Percentiles rank a stretch among this genome's conserved stretches.
Conservation (phyloP, 2,113 vertebrate genomes). For the Hippolais icterina region DNA sequence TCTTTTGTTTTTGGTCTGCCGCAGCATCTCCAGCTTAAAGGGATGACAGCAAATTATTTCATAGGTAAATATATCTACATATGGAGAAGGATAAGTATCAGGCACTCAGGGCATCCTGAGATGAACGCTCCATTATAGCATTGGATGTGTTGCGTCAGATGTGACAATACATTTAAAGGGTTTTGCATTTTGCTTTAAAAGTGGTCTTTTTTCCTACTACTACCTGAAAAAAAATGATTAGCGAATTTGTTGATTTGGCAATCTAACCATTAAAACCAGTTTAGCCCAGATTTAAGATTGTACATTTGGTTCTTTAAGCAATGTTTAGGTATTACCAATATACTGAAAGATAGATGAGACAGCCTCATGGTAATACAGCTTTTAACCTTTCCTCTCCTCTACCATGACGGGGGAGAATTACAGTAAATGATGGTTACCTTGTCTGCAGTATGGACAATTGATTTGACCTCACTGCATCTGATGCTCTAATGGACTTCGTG, state of each 20-base stretch:
- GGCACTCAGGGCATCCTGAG: not conserved
- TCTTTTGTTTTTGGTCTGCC: not conserved
- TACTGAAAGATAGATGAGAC: conserved; percentile 78
- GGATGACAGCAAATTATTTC: not conserved
- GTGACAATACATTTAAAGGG: not conserved
- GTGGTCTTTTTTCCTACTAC: not conserved
- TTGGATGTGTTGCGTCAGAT: not conserved
- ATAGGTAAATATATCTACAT: not conserved
- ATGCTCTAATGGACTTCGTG: conserved; percentile 83
- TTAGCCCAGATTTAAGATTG: conserved; percentile 12
- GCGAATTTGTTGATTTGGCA: not conserved
- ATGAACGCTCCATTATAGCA: not conserved
- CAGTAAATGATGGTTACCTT: conserved; percentile 87
- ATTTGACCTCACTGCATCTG: conserved; percentile 84
- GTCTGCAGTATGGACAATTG: conserved; percentile 82
- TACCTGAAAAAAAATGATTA: not conserved
- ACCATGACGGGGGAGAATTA: conserved; percentile 84
- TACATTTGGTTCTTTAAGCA: conserved; percentile 52
- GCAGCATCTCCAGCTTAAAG: not conserved
- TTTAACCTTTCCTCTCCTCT: conserved; percentile 90
- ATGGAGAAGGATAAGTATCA: not conserved
- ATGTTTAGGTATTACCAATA: conserved; percentile 71
- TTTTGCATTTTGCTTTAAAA: not conserved
- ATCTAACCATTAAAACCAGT: not conserved
- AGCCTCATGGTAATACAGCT: conserved; percentile 71